These are phyloP conservation scores for Valencia hispanica DNA, from an alignment of 2,797 vertebrate species.

Conservation along the genomic window DNA sequence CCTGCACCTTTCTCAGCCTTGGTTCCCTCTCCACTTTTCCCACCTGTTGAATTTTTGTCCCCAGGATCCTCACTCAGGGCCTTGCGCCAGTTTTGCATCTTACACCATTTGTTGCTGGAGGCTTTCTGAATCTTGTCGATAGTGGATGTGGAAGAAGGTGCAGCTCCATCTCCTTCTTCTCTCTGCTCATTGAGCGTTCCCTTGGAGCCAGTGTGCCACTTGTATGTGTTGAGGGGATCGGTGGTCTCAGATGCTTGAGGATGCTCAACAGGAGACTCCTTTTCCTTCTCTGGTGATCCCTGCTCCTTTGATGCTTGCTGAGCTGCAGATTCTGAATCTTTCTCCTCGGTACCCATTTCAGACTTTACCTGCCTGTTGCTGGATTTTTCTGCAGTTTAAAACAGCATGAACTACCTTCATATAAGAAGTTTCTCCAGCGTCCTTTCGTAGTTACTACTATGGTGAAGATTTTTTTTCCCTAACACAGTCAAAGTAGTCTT, in stretches of 20 bases:
- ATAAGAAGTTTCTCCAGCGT: constrained; percentile 3
- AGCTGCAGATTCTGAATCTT: constrained; percentile 58
- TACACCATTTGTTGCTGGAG: constrained; percentile 79
- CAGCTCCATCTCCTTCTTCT: constrained; percentile 62
- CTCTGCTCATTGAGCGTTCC: constrained; percentile 54
- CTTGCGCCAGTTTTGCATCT: constrained; percentile 86
- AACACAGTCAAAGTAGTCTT: constrained; percentile 6
- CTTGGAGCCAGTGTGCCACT: constrained; percentile 82
- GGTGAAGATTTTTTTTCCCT: background rate
- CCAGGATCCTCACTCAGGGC: constrained; percentile 76
- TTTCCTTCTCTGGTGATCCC: constrained; percentile 62
- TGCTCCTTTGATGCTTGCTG: constrained; percentile 56
- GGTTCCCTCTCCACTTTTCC: constrained; percentile 66
- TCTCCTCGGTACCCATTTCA: constrained; percentile 80
- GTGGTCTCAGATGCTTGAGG: constrained; percentile 45
- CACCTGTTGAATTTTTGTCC: constrained; percentile 49
- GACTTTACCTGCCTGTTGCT: background rate
- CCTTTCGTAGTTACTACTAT: background rate
- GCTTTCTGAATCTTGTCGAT: constrained; percentile 65
- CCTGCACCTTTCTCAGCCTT: constrained; percentile 30
- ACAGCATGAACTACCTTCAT: constrained; percentile 20
- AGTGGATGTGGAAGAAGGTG: constrained; percentile 43
- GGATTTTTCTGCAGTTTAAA: background rate
- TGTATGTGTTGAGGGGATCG: constrained; percentile 82
- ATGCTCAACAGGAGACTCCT: constrained; percentile 50